Evolutionary conservation across 1,140 invertebrate species (phyloP), one percentile per base, ranked within the genome.

Genomic region (Elysia chlorotica): DNA sequence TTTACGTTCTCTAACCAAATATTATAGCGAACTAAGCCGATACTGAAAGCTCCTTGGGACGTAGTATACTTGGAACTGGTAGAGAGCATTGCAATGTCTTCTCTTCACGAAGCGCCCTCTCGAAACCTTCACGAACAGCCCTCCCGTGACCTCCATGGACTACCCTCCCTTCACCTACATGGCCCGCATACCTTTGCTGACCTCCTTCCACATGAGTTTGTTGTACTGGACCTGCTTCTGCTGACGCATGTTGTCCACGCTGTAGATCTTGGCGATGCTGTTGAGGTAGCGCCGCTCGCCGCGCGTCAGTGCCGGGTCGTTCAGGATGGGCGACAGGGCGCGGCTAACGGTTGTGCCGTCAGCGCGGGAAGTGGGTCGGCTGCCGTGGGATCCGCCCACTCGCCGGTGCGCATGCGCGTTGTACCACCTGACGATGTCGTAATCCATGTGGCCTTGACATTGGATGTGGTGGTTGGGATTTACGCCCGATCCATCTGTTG

Each of bases 181-280:
- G 28, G 25, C 36, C 14, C n/a, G 33, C 19, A 23, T 31, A 81
- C 80, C 80, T 80, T 71, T 78, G 36, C 59, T 65, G 1, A 72
- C 62, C 65, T 82, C 78, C 48, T 67, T 57, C 14, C 65, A 36
- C 28, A 82, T 56, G 1, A 81, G 73, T 54, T 79, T 67, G 5
- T 36, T 25, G 62, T 82, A 82, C 65, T 81, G 77, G 28, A 74
- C 71, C 70, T 81, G 74, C 53, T 81, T 81, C 21, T 77, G 68
- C 36, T 67, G n/a, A 41, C 75, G 76, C 78, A 82, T 75, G 48
- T 78, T 76, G 33, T 75, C 67, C 25, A 75, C 69, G 59, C 74
- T 79, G 65, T 82, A 82, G 33, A 82, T 74, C 19, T 63, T 66
- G 56, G 79, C 79, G 36, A 79, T 81, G 37, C 76, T 79, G 69